Base-by-base conservation (phyloP, 2,113 vertebrate genomes). In the Trichechus manatus region DNA sequence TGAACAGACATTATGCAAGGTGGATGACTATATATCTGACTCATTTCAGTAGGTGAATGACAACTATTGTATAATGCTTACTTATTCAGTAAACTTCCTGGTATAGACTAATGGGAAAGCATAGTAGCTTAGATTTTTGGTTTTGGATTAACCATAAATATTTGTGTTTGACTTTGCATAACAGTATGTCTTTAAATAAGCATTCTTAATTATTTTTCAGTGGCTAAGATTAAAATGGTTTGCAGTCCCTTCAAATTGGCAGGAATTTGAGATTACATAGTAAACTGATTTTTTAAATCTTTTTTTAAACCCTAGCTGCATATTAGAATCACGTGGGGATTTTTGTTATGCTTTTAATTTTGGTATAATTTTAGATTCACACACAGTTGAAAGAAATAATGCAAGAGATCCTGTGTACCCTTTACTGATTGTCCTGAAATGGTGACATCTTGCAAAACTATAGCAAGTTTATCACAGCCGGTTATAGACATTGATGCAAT, bases 81-180 rank as follows among this genome's bases (percentile, higher is more conserved):
- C 42, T 7, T 78, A 3, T 74, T 29, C 17, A 61, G 3, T 91
- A 29, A 70, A 17, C 72, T 80, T 91, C 42, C 29, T 78, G 75
- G 25, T 27, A 9, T 74, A 29, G 91, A 53, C 56, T 79, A 72
- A 15, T 61, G n/a, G 17, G 56, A 80, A 14, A 31, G 14, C 63
- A 83, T 72, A 63, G 42, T 90, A 64, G 29, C 94, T 94, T 66
- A 47, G 14, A 81, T 87, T 77, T 92, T 94, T 94, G 47, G 42
- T 27, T 79, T 88, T 66, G 14, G 31, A 70, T 89, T 80, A 92
- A 53, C 42, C 8, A 13, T 63, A 83, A 75, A 86, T 95, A 59
- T 47, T 93, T 95, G 70, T 72, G 42, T 88, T 91, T 88, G 70
- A 5, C 50, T 95, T 83, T 93, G n/a, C 9, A 78, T 64, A 93